Evolutionary conservation across 2,113 vertebrate genomes (phyloP).

Genomic region (Axis porcinus): DNA sequence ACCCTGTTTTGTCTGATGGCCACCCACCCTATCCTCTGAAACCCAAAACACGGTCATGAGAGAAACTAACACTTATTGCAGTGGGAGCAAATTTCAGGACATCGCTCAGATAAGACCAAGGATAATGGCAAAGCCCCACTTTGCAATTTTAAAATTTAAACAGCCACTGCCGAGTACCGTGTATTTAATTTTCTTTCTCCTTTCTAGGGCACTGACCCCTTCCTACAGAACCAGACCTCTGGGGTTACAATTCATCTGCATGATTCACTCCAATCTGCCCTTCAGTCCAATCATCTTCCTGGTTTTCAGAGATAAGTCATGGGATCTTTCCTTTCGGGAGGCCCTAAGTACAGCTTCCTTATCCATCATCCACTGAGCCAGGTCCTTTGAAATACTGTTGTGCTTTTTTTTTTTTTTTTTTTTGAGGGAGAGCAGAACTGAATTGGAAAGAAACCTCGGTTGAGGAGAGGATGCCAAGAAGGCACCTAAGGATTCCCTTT

Average conservation of each 20-base stretch:
- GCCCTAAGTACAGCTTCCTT: neutral
- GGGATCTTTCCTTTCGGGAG: neutral
- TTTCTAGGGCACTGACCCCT: neutral
- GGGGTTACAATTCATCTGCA: neutral
- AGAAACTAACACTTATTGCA: neutral
- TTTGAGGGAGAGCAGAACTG: neutral
- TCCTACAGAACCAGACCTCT: neutral
- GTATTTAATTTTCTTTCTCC: neutral
- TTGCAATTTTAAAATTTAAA: neutral
- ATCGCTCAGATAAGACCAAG: neutral
- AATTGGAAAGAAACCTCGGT: neutral
- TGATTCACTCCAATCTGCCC: neutral
- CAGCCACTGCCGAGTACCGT: neutral
- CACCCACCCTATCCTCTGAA: neutral
- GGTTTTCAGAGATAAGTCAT: neutral
- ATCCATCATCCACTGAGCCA: neutral
- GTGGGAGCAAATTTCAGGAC: neutral
- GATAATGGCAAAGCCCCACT: neutral
- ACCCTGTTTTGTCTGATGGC: neutral
- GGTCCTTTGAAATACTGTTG: neutral
- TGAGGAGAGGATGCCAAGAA: neutral
- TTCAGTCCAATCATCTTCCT: neutral
- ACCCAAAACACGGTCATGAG: neutral
- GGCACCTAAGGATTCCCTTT: neutral
- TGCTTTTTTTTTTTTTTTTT: neutral